Evolutionary conservation across 2,113 vertebrate genomes (phyloP), one percentile per base, ranked within the genome.

Genomic region (Megatriorchis doriae): DNA sequence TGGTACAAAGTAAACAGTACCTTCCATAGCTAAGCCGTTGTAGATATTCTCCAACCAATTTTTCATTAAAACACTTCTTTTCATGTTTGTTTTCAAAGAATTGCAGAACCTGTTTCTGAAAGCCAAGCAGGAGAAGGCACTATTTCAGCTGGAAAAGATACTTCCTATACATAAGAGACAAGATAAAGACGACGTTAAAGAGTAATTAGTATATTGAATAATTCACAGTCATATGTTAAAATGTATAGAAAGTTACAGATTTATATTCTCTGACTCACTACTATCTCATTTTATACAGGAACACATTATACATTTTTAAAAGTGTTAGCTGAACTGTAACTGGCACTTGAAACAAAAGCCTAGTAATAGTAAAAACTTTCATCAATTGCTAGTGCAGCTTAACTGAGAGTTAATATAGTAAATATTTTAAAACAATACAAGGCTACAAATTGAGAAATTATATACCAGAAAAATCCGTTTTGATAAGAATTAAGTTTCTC

Each of bases 21-120:
- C 50, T 94, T 77, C 31, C 53, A 40, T 32, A 66, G 36, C 52
- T 92, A 78, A 97, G 27, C n/a, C 53, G 17, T 36, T 94, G 53
- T 27, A 85, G 85, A 56, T 84, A 86, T 32, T 92, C 50, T 81
- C 20, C 34, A 94, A 96, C 32, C 34, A 72, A 20, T 11, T 90
- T 85, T 94, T 95, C 80, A 50, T 74, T 92, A 43, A 91, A 91
- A 79, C 36, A 31, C 14, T 91, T 96, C 40, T 50, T 95, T 92
- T 92, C 65, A 83, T 89, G 89, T 66, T 88, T 66, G 17, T 73
- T 94, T 85, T 91, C 86, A 59, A 97, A 86, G 68, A 93, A 53
- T 34, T 86, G 40, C 38, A 74, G 85, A 93, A 85, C 34, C 10
- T 56, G 34, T 58, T 88, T 77, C 67, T 85, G 85, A 94, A 96